These are phyloP conservation scores for Chroicocephalus ridibundus DNA, from an alignment of 2,113 vertebrate species.

Conservation along the genomic window DNA sequence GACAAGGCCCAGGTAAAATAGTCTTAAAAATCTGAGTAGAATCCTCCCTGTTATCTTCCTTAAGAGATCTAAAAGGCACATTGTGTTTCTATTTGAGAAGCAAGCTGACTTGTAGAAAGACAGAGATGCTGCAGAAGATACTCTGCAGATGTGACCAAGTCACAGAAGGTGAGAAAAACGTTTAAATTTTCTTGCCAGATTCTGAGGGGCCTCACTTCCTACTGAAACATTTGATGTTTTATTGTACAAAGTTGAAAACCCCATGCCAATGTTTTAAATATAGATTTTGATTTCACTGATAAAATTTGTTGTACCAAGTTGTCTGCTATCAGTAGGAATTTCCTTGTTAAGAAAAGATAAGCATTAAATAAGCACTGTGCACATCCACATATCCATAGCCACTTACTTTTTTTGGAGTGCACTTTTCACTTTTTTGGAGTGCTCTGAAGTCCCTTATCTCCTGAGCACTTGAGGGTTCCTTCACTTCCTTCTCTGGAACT, in stretches of 20 bases:
- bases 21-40: neutral
- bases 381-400: neutral
- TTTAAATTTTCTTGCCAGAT: neutral
- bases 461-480: neutral
- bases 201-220: neutral
- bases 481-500: neutral
- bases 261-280: neutral
- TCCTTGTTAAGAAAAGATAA: neutral
- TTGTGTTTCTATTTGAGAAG: neutral
- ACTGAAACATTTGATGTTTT: neutral
- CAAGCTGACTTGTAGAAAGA: neutral
- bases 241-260: neutral
- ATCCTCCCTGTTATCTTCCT: neutral
- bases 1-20: neutral
- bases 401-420: neutral
- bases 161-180: neutral
- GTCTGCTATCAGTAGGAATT: neutral
- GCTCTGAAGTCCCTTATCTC: conserved; percentile 16
- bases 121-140: neutral
- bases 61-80: neutral
- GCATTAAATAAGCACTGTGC: neutral
- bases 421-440: neutral
- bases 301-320: neutral
- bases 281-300: neutral
- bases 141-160: neutral